Conservation (phyloP, 1,140 invertebrate genomes). For the Ooceraea biroi region DNA sequence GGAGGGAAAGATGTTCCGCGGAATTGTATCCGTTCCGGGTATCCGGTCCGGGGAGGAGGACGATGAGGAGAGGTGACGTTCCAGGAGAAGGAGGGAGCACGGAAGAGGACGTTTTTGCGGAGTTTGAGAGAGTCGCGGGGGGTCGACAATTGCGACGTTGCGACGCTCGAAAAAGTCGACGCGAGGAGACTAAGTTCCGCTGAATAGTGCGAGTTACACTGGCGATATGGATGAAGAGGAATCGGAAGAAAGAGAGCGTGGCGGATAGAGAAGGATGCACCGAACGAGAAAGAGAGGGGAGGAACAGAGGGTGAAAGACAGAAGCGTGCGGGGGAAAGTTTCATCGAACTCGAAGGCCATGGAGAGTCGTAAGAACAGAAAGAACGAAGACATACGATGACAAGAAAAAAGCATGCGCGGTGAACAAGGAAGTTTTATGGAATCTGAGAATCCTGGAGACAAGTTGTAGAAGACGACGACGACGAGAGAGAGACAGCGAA, state of each 20-base stretch:
- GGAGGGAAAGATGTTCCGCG: constrained; percentile 15
- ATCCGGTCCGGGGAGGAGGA: too few relatives aligned
- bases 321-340: constrained; percentile 56
- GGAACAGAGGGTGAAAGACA: constrained; percentile 1
- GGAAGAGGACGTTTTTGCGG: constrained; percentile 37
- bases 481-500: constrained; percentile 14
- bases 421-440: constrained; percentile 66
- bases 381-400: constrained; percentile 34
- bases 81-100: constrained; percentile 30
- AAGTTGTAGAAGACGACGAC: constrained; percentile 55
- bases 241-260: constrained; percentile 14
- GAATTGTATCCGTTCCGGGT: constrained; percentile 40
- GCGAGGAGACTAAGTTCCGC: constrained; percentile 36
- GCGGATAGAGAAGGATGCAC: not conserved
- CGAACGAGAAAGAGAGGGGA: not conserved
- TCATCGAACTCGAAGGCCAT: constrained; percentile 62
- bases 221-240: constrained; percentile 57
- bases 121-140: constrained; percentile 42
- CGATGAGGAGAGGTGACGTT: constrained; percentile 5
- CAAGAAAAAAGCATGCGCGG: constrained; percentile 41
- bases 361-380: constrained; percentile 56
- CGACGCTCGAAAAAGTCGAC: constrained; percentile 38
- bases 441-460: constrained; percentile 54
- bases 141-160: constrained; percentile 53
- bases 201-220: constrained; percentile 53